Evolutionary conservation across 2,797 vertebrate genomes (phyloP).

Genomic region (Poecilia wingei): DNA sequence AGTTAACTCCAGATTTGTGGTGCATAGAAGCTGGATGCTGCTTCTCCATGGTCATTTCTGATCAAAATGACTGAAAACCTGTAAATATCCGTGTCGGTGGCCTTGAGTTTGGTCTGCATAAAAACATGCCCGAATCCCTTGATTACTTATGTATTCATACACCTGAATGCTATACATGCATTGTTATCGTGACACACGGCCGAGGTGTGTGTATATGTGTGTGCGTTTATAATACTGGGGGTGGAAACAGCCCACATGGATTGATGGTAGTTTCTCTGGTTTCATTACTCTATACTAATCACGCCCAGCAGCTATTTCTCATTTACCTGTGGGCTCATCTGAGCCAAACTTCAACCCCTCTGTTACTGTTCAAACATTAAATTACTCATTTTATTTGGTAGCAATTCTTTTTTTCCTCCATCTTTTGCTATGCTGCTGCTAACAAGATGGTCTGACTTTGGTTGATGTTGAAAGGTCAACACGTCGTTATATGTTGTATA

Average conservation of each 20-base stretch:
- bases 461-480: constrained; percentile 36
- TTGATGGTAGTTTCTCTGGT: constrained; percentile 30
- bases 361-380: constrained; percentile 43
- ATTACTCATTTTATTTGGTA: constrained; percentile 13
- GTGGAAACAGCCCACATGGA: constrained; percentile 31
- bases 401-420: constrained; percentile 1
- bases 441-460: constrained; percentile 50
- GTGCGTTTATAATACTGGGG: constrained; percentile 25
- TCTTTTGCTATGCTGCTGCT: constrained; percentile 9
- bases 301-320: constrained; percentile 44
- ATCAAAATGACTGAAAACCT: neutral
- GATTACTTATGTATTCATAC: constrained; percentile 10
- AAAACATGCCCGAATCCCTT: constrained; percentile 3
- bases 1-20: no score
- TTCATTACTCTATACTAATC: constrained; percentile 61
- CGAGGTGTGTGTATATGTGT: neutral
- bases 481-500: constrained; percentile 39
- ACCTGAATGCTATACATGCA: neutral
- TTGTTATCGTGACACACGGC: constrained; percentile 9
- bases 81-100: neutral
- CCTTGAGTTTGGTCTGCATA: neutral
- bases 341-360: constrained; percentile 38
- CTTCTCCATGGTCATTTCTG: no score
- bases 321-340: constrained; percentile 40
- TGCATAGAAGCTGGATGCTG: no score